Percentiles rank a stretch among this genome's conserved stretches.
These are phyloP conservation scores for Pyrocoelia pectoralis DNA, from an alignment of 2,888 invertebrate species.

Conservation along the genomic window DNA sequence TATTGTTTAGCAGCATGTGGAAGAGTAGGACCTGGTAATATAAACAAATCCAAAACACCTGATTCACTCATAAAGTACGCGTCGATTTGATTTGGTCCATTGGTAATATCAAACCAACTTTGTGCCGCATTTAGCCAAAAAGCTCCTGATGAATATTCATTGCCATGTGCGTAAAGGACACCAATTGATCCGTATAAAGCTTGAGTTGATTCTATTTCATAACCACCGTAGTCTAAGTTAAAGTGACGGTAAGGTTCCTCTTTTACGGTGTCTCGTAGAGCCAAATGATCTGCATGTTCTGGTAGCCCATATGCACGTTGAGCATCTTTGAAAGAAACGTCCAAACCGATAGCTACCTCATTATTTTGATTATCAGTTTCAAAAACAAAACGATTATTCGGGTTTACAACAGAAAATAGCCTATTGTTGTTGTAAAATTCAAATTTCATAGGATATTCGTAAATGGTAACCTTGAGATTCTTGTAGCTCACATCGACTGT, in stretches of 20 bases:
- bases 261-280: constrained; percentile 67
- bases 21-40: constrained; percentile 86
- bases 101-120: constrained; percentile 91
- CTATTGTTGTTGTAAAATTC: constrained; percentile 75
- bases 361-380: no score
- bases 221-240: constrained; percentile 97
- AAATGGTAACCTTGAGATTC: not conserved
- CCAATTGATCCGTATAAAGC: constrained; percentile 95
- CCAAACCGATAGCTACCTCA: constrained; percentile 91
- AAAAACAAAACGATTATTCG: constrained; percentile 28
- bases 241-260: constrained; percentile 91
- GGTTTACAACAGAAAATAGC: constrained; percentile 70
- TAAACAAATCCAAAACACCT: constrained; percentile 90
- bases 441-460: constrained; percentile 67
- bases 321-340: constrained; percentile 88
- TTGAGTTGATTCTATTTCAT: constrained; percentile 89
- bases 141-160: constrained; percentile 79
- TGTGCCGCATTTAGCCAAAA: constrained; percentile 97
- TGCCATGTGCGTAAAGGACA: constrained; percentile 86
- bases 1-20: constrained; percentile 86
- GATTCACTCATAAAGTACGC: constrained; percentile 93
- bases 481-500: not conserved
- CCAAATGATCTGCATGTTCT: constrained; percentile 90
- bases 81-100: constrained; percentile 67
- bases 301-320: constrained; percentile 93